Conservation (phyloP, 2,888 invertebrate species). For the Dioctria rufipes region DNA sequence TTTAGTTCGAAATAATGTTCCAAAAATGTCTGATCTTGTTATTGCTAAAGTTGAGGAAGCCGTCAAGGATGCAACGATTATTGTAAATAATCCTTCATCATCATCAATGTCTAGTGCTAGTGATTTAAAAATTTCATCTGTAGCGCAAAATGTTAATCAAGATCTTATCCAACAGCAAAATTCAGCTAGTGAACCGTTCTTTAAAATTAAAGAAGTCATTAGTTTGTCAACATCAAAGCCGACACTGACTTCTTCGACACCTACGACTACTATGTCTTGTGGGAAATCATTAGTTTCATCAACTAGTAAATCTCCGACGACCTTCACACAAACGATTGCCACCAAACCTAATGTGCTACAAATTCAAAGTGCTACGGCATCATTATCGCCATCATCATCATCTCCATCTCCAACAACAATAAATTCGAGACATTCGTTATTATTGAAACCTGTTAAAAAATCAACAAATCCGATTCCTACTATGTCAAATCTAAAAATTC, state of each 20-base stretch:
- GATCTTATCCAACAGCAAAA: conserved; percentile 22
- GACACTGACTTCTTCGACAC: too few species aligned
- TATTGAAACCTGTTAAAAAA: conserved; percentile 61
- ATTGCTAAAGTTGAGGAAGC: background rate
- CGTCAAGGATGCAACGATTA: background rate
- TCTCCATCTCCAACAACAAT: too few species aligned
- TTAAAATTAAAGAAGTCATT: conserved; percentile 33
- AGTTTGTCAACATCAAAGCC: conserved; percentile 4
- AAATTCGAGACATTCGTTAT: conserved; percentile 12
- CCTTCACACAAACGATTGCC: too few species aligned
- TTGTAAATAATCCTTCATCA: background rate
- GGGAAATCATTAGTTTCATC: too few species aligned
- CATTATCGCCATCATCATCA: background rate
- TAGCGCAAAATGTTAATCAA: conserved; percentile 19
- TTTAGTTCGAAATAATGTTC: conserved; percentile 6
- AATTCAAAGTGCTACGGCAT: background rate
- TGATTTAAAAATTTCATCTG: conserved; percentile 36
- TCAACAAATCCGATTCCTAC: too few species aligned
- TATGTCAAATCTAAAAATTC: background rate
- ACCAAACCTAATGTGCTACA: background rate
- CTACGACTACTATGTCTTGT: too few species aligned
- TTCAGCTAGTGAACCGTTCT: conserved; percentile 11
- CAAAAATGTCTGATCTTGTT: background rate
- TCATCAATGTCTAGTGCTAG: background rate
- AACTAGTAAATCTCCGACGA: too few species aligned